Base-by-base conservation (phyloP, 2,113 vertebrate genomes). In the Cariama cristata region DNA sequence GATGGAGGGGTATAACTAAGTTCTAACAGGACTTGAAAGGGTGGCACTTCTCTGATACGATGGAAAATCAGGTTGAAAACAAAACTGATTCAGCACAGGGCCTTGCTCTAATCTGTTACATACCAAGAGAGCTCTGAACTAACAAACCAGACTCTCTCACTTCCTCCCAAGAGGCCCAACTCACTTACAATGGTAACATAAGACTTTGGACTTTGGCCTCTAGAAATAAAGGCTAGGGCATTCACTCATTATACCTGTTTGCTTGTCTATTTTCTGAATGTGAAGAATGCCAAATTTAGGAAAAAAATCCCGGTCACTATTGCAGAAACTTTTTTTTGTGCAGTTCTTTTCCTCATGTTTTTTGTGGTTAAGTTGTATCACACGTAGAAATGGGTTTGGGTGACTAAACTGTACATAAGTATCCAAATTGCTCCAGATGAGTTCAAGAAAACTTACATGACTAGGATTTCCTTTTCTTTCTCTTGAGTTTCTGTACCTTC, bases 81-180 rank as follows among this genome's bases (percentile, higher is more conserved):
- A 71, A 75, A 86, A 86, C 3, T 63, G 38, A 77, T 35, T 74
- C n/a, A 68, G 30, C 18, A 74, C 50, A 86, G 42, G 60, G 42
- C 17, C 32, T 79, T 92, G n/a, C 23, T 72, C 73, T 96, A 79
- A 87, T 86, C 90, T 86, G 40, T 11, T 72, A 32, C 73, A 89
- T 90, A 79, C 69, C 84, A 79, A 68, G 56, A 84, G 49, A 93
- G 38, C 26, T 75, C 95, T 94, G 87, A 96, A 96, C 77, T 85
- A 91, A 95, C 76, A 93, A 91, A 86, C 35, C 72, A 95, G 84
- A 87, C 73, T 84, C 55, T 47, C 16, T 74, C 52, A 79, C 77
- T 96, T 96, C 80, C 94, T 95, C 68, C 52, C 84, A 55, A 50
- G 86, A 73, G 91, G 58, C n/a, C 9, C 8, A 68, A 58, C 28